Evolutionary conservation across 2,113 vertebrate genomes (phyloP).

Genomic region (Caranx ignobilis): DNA sequence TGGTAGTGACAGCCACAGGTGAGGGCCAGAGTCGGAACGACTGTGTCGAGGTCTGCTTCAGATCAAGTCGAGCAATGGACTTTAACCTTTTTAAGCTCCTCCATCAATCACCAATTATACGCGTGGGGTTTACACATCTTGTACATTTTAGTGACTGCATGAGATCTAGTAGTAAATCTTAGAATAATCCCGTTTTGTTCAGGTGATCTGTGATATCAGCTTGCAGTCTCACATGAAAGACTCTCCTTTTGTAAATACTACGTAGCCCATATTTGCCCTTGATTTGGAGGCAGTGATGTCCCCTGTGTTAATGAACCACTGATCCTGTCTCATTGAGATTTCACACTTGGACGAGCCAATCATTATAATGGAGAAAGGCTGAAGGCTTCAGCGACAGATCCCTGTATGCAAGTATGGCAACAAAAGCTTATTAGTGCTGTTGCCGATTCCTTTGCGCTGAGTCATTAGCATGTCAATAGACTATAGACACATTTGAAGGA

Average conservation of each 20-base stretch:
- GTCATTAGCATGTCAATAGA: constrained; percentile 74
- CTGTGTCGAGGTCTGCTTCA: constrained; percentile 26
- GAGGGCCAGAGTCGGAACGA: constrained; percentile 34
- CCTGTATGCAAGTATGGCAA: constrained; percentile 47
- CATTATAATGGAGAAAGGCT: constrained; percentile 60
- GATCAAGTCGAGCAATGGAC: constrained; percentile 3
- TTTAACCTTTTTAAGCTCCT: constrained; percentile 21
- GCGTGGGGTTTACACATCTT: not conserved
- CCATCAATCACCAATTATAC: constrained; percentile 17
- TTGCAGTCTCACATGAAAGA: not conserved
- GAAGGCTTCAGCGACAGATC: constrained; percentile 44
- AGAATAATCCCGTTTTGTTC: not conserved
- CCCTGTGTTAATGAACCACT: constrained; percentile 54
- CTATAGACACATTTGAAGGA: constrained; percentile 25
- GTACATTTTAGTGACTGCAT: not conserved
- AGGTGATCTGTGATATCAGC: not conserved
- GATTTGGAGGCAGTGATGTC: constrained; percentile 47
- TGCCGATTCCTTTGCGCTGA: constrained; percentile 53
- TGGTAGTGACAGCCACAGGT: constrained; percentile 70
- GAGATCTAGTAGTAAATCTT: not conserved
- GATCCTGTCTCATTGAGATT: constrained; percentile 65
- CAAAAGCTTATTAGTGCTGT: constrained; percentile 74
- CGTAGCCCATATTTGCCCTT: constrained; percentile 54
- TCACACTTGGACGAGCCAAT: constrained; percentile 68
- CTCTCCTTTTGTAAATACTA: constrained; percentile 3